phyloP scores from a whole-genome alignment of 2,888 invertebrate genomes.

The Drosophila cognata region DNA sequence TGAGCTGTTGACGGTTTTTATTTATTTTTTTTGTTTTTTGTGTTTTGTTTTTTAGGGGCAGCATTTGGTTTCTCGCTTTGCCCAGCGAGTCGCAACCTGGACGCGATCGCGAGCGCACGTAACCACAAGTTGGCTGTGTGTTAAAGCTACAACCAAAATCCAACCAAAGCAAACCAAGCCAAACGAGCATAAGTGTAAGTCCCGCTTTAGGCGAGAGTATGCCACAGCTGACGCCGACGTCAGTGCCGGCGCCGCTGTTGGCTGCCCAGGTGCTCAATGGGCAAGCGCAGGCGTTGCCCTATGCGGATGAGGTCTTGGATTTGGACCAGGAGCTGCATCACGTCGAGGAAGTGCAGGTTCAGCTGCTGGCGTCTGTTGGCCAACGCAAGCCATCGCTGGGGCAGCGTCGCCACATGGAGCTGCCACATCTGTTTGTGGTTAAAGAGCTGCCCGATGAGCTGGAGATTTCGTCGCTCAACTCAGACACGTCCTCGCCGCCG shows the following conservation, averaged over 20 bases:
- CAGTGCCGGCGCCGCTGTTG: slow-evolving; percentile 11
- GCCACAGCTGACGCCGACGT: slow-evolving; percentile 17
- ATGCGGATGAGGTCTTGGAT: slow-evolving; percentile 49
- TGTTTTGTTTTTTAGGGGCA: slow-evolving; percentile 14
- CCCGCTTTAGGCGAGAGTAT: slow-evolving; percentile 15
- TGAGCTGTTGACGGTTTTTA: slow-evolving; percentile 32
- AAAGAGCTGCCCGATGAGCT: slow-evolving; percentile 42
- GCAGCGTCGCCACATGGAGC: slow-evolving; percentile 62
- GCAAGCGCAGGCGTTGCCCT: slow-evolving; percentile 50
- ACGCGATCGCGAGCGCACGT: slow-evolving; percentile 54
- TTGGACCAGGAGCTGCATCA: neutral
- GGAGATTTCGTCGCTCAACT: slow-evolving; percentile 6
- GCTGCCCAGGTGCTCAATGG: slow-evolving; percentile 62
- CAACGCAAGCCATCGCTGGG: slow-evolving; percentile 43
- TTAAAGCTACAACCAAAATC: neutral
- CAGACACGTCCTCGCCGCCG: slow-evolving; percentile 3
- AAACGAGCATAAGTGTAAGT: neutral
- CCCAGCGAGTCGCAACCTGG: slow-evolving; percentile 50
- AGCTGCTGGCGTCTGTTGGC: neutral
- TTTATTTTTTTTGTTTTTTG: neutral
- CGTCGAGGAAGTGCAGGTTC: slow-evolving; percentile 1
- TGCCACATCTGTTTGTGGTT: slow-evolving; percentile 63
- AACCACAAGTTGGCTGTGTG: slow-evolving; percentile 3
- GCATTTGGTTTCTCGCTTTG: slow-evolving; percentile 14
- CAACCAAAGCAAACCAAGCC: neutral